phyloP scores from a whole-genome alignment of 2,888 invertebrate genomes.

The Sesamia inferens region DNA sequence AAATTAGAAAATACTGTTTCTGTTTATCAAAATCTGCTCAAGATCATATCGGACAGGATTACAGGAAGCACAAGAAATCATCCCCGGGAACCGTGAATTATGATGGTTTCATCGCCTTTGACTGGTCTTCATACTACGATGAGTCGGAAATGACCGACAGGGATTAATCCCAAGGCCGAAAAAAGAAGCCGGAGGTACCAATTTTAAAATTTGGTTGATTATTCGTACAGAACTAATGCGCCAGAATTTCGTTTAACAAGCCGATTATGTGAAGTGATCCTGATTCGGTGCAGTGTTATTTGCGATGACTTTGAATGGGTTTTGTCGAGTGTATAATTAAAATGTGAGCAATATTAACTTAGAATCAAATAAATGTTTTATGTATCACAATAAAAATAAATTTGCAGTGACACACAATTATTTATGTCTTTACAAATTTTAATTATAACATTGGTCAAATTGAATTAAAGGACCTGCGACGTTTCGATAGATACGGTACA shows the following conservation, averaged over 20 bases:
- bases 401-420: not conserved
- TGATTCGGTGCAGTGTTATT: too few relatives aligned
- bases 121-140: not conserved
- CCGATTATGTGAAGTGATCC: not conserved
- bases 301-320: not conserved
- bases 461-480: too few relatives aligned
- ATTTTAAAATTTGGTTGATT: not conserved
- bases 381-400: not conserved
- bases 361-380: not conserved
- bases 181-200: not conserved
- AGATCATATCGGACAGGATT: not conserved
- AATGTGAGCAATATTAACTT: not conserved
- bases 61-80: slow-evolving; percentile 3
- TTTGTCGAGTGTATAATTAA: not conserved
- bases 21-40: not conserved
- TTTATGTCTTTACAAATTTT: not conserved
- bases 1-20: slow-evolving; percentile 1
- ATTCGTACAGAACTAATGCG: not conserved
- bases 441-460: too few relatives aligned
- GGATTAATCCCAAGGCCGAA: slow-evolving; percentile 6
- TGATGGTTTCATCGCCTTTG: slow-evolving; percentile 36
- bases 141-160: not conserved
- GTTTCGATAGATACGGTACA: too few relatives aligned
- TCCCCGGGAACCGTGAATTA: slow-evolving; percentile 4
- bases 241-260: not conserved